Conservation (phyloP, 2,888 invertebrate species). For the Reticulitermes lucifugus region DNA sequence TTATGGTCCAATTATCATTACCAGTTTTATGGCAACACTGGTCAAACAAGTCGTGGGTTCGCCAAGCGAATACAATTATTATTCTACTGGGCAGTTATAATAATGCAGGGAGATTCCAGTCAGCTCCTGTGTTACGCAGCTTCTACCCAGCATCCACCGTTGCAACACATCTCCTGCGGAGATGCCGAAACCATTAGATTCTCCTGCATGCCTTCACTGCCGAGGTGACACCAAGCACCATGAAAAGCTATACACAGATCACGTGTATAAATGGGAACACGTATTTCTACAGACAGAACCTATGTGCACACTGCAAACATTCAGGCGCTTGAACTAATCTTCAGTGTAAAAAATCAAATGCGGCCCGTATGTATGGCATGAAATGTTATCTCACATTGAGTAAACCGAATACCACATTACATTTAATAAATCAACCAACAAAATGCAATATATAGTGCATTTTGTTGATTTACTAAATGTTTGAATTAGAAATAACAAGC, state of each 20-base stretch:
- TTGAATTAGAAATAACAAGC: too few relatives aligned
- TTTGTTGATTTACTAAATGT: too few relatives aligned
- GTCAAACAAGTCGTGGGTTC: constrained; percentile 29
- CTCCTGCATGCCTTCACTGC: neutral
- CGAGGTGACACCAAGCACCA: neutral
- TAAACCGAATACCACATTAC: too few relatives aligned
- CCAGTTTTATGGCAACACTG: constrained; percentile 32
- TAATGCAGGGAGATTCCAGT: constrained; percentile 27
- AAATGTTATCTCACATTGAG: too few relatives aligned
- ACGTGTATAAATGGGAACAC: too few relatives aligned
- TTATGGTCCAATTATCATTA: constrained; percentile 32
- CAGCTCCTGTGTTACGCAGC: constrained; percentile 29
- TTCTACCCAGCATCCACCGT: neutral
- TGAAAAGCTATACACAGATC: neutral
- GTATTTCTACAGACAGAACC: too few relatives aligned
- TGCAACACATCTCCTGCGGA: constrained; percentile 6
- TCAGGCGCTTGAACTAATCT: too few relatives aligned
- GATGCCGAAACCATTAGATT: neutral
- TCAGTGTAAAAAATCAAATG: too few relatives aligned
- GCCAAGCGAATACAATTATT: constrained; percentile 21
- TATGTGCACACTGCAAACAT: too few relatives aligned
- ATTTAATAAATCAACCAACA: too few relatives aligned
- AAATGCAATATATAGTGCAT: too few relatives aligned
- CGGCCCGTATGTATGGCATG: too few relatives aligned
- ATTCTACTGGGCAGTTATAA: constrained; percentile 22